phyloP scores from a whole-genome alignment of 1,140 invertebrate species.

The silkworm (Bombyx mori) region ASM3026992v2 NC_085117.1:18945501-18946000 shows the following conservation, averaged over 20 bases:
- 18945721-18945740: slow-evolving; percentile 58
- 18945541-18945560: slow-evolving; percentile 54
- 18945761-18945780: slow-evolving; percentile 49
- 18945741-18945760: slow-evolving; percentile 70
- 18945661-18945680: slow-evolving; percentile 34
- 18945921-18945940: slow-evolving; percentile 58
- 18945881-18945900: slow-evolving; percentile 58
- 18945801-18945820: slow-evolving; percentile 38
- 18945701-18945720: slow-evolving; percentile 44
- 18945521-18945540: slow-evolving; percentile 38
- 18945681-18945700: slow-evolving; percentile 49
- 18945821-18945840: slow-evolving; percentile 45
- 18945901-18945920: slow-evolving; percentile 55
- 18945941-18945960: slow-evolving; percentile 47
- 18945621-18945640: slow-evolving; percentile 50
- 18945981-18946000: slow-evolving; percentile 80
- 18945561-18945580: slow-evolving; percentile 49
- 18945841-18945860: slow-evolving; percentile 44
- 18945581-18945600: slow-evolving; percentile 52
- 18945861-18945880: slow-evolving; percentile 49
- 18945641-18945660: slow-evolving; percentile 33
- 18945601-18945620: slow-evolving; percentile 55
- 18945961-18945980: slow-evolving; percentile 70
- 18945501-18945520: slow-evolving; percentile 46
- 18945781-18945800: slow-evolving; percentile 50